A percentile compares a stretch with the other conserved stretches of the same genome.
phyloP scores from a whole-genome alignment of 23 tunicate genomes.

The Halocynthia roretzi region DNA sequence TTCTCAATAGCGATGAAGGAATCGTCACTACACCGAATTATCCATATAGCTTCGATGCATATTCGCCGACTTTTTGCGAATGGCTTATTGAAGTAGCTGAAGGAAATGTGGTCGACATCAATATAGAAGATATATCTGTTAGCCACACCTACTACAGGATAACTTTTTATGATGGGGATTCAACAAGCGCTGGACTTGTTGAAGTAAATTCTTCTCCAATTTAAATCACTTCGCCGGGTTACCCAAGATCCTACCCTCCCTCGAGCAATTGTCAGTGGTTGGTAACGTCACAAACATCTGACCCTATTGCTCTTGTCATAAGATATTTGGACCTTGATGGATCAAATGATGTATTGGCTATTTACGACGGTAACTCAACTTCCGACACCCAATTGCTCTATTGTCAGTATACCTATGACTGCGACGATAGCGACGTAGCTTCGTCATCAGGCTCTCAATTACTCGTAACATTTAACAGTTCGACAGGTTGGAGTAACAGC shows the following conservation, averaged over 20 bases:
- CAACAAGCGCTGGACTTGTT: background rate
- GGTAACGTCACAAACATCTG: constrained; percentile 5
- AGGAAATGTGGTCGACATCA: background rate
- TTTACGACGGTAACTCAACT: constrained; percentile 11
- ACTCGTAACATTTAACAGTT: background rate
- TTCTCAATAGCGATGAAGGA: background rate
- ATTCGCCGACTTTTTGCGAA: background rate
- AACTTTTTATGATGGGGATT: constrained; percentile 20
- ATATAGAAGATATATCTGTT: background rate
- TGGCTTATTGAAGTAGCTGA: constrained; percentile 13
- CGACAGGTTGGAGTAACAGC: background rate
- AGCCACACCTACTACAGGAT: background rate
- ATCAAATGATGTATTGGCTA: background rate
- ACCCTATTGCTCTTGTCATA: background rate
- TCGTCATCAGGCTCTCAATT: background rate
- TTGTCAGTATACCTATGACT: background rate
- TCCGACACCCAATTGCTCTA: background rate
- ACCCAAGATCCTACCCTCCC: background rate
- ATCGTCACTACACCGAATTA: constrained; percentile 6
- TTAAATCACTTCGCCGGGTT: background rate
- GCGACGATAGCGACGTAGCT: background rate
- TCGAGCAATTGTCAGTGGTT: constrained; percentile 9
- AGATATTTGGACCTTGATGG: background rate
- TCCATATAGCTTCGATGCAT: background rate
- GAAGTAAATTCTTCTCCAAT: background rate